Conservation (phyloP, 64 coral and sea anemone genomes). For the Stichodactyla mertensii region DNA sequence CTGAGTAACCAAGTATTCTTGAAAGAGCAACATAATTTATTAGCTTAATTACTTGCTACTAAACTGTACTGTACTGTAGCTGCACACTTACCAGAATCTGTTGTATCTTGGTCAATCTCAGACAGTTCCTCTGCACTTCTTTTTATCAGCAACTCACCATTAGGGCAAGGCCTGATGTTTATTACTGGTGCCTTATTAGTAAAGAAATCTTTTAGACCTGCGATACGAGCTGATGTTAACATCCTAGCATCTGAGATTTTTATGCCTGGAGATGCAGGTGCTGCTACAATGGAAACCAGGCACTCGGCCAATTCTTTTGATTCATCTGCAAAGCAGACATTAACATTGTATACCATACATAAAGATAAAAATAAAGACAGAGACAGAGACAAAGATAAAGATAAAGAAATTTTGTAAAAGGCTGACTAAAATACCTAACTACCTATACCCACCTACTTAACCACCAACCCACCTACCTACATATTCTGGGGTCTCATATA, state of each 20-base stretch:
- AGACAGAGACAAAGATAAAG: no score
- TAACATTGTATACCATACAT: neutral
- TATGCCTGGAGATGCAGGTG: neutral
- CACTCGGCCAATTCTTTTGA: conserved; percentile 16
- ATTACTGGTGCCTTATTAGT: neutral
- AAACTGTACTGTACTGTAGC: neutral
- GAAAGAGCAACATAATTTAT: no score
- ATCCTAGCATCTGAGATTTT: conserved; percentile 1
- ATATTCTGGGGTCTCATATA: no score
- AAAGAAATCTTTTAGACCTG: conserved; percentile 45
- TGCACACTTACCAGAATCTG: neutral
- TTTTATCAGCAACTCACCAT: neutral
- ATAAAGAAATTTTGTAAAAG: no score
- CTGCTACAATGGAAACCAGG: conserved; percentile 39
- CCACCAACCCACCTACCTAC: no score
- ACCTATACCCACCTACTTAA: no score
- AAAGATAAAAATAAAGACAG: neutral
- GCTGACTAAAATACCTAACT: no score
- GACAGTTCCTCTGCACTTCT: neutral
- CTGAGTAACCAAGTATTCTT: no score
- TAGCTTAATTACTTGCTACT: neutral
- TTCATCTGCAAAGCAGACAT: conserved; percentile 22
- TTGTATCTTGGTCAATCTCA: neutral
- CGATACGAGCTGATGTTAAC: conserved; percentile 30
- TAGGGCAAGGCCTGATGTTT: neutral